Evolutionary conservation across 2,797 vertebrate species (phyloP).

Genomic region (Sparus aurata): DNA sequence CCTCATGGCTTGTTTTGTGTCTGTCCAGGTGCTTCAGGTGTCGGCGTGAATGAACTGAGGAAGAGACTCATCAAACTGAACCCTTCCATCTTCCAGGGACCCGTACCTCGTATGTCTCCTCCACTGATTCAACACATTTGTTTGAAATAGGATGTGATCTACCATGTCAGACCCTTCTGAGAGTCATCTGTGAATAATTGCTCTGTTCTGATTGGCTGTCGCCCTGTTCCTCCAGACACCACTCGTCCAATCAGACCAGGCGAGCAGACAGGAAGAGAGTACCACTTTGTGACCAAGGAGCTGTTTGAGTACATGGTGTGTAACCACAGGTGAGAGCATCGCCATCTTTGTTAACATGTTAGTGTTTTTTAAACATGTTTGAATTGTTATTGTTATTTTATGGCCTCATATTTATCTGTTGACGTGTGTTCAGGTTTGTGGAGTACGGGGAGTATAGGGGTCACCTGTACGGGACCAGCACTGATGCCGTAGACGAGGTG

Average conservation of each 20-base stretch:
- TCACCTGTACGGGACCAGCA: slow-evolving; percentile 91
- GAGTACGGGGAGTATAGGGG: slow-evolving; percentile 91
- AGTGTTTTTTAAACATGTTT: too few relatives aligned
- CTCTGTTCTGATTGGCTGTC: slow-evolving; percentile 23
- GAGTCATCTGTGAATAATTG: background rate
- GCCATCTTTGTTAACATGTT: background rate
- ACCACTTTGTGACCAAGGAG: slow-evolving; percentile 93
- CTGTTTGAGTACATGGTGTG: slow-evolving; percentile 93
- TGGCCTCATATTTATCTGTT: too few relatives aligned
- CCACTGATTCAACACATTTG: too few relatives aligned
- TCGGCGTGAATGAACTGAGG: slow-evolving; percentile 93
- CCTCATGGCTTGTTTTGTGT: too few relatives aligned
- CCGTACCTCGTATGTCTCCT: slow-evolving; percentile 89
- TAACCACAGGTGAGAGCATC: slow-evolving; percentile 86
- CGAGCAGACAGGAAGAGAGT: slow-evolving; percentile 91
- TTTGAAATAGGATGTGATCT: too few relatives aligned
- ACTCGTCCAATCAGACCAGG: slow-evolving; percentile 90
- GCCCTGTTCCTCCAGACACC: slow-evolving; percentile 84
- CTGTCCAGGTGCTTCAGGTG: slow-evolving; percentile 89
- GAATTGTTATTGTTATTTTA: too few relatives aligned
- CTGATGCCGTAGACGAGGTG: slow-evolving; percentile 87
- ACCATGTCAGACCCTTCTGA: background rate
- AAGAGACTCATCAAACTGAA: slow-evolving; percentile 89
- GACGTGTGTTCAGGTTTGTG: slow-evolving; percentile 87
- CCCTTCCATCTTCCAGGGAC: slow-evolving; percentile 88